Conservation (phyloP, 2,888 invertebrate species). For the Amphiduros pacificus region DNA sequence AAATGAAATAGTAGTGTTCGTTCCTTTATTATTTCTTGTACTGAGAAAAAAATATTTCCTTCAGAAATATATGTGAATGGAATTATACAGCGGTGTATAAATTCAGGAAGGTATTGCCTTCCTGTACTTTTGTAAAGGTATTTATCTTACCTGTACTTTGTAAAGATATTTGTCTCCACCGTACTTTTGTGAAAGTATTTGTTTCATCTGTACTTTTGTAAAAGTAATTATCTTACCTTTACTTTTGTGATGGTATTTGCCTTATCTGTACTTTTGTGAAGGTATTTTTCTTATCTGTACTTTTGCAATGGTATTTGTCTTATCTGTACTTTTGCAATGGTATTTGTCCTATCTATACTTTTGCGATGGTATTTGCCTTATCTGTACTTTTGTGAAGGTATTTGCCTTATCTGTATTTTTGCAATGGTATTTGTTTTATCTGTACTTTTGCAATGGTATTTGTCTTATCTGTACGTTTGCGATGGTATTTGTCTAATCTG, state of each 20-base stretch:
- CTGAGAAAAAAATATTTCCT: background rate
- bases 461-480: background rate
- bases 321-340: background rate
- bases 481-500: background rate
- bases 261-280: background rate
- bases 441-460: background rate
- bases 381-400: background rate
- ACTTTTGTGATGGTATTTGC: background rate
- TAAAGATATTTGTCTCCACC: background rate
- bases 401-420: background rate
- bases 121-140: background rate
- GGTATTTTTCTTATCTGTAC: background rate
- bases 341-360: background rate
- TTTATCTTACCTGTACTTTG: background rate
- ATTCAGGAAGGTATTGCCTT: background rate
- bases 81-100: background rate
- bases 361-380: background rate
- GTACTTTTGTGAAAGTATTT: background rate
- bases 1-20: too few species aligned
- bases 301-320: background rate
- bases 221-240: background rate
- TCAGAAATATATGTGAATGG: background rate
- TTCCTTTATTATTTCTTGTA: background rate
- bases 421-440: background rate
- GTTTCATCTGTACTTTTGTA: background rate